phyloP scores from a whole-genome alignment of 2,888 invertebrate species.

The Automeris io region DNA sequence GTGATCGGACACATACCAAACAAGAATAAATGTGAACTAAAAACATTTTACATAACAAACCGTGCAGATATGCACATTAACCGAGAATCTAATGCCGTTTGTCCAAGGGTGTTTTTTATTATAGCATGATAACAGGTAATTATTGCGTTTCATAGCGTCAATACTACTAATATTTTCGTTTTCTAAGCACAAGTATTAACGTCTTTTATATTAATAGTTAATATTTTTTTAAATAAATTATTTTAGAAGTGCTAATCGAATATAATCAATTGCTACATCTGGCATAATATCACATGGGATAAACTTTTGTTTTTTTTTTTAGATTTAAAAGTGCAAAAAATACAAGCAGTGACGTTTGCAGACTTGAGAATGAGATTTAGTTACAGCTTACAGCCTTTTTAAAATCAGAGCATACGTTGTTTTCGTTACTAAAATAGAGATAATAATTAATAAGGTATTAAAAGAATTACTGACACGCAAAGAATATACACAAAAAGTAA shows the following conservation, averaged over 20 bases:
- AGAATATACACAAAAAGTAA: too few species aligned
- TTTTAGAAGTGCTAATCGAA: too few species aligned
- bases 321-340: slow-evolving; percentile 48
- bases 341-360: slow-evolving; percentile 29
- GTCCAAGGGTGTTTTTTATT: not conserved
- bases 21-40: slow-evolving; percentile 3
- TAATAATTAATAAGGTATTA: too few species aligned
- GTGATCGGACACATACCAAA: slow-evolving; percentile 12
- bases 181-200: too few species aligned
- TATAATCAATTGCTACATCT: slow-evolving; percentile 43
- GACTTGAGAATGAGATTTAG: slow-evolving; percentile 36
- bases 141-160: too few species aligned
- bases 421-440: not conserved
- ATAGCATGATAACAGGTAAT: too few species aligned
- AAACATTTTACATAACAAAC: slow-evolving; percentile 6
- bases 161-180: too few species aligned
- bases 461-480: too few species aligned
- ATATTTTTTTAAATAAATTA: too few species aligned
- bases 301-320: slow-evolving; percentile 57
- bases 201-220: too few species aligned
- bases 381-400: slow-evolving; percentile 34
- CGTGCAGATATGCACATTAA: slow-evolving; percentile 1
- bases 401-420: not conserved
- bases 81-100: not conserved
- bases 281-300: slow-evolving; percentile 54